These are phyloP conservation scores for Helicoverpa zea DNA, from an alignment of 1,140 invertebrate genomes.

Conservation along the genomic window DNA sequence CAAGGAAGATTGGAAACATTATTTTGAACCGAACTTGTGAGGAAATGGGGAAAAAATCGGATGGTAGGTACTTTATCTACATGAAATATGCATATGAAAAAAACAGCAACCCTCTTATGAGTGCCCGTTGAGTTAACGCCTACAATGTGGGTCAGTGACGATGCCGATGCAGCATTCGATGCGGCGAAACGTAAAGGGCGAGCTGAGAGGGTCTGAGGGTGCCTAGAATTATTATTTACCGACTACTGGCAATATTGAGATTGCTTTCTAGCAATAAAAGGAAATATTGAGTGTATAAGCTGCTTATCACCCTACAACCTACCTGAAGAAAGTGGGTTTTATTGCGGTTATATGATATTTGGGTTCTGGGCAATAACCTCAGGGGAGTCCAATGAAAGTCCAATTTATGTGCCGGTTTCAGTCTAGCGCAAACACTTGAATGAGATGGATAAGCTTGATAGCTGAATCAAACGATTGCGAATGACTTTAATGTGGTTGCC, in stretches of 20 bases:
- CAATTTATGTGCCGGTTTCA: conserved; percentile 6
- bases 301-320: background rate
- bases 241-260: conserved; percentile 15
- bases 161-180: conserved; percentile 66
- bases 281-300: conserved; percentile 20
- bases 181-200: conserved; percentile 72
- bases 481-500: conserved; percentile 26
- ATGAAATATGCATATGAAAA: conserved; percentile 24
- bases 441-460: conserved; percentile 22
- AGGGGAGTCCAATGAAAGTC: background rate
- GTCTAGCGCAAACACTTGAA: conserved; percentile 12
- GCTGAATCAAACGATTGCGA: conserved; percentile 20
- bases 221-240: conserved; percentile 43
- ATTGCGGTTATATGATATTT: background rate
- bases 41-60: background rate
- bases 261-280: conserved; percentile 16
- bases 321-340: background rate
- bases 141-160: conserved; percentile 74
- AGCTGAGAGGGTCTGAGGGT: conserved; percentile 57
- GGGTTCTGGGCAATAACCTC: background rate
- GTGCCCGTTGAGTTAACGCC: conserved; percentile 58
- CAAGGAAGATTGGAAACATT: no score
- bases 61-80: background rate
- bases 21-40: no score
- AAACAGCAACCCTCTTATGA: conserved; percentile 46